These are phyloP conservation scores for Drosophila ohnishii DNA, from an alignment of 1,140 invertebrate species.

Conservation along the genomic window DNA sequence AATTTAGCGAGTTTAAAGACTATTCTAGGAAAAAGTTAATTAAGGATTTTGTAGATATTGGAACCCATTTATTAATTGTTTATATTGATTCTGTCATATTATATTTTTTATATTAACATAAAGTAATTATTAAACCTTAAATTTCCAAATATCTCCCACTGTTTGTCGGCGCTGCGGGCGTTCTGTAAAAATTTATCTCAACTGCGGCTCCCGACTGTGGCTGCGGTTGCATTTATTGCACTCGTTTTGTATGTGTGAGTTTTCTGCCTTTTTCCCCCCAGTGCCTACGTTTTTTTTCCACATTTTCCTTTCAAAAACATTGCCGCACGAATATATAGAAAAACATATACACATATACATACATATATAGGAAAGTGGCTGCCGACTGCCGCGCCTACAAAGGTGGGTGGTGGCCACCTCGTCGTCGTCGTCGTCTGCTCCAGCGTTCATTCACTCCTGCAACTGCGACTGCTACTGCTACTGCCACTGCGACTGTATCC, in stretches of 20 bases:
- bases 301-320: slow-evolving; percentile 77
- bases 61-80: too few relatives aligned
- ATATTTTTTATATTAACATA: background rate
- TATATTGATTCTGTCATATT: background rate
- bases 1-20: background rate
- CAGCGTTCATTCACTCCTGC: slow-evolving; percentile 74
- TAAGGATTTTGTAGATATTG: too few relatives aligned
- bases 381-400: slow-evolving; percentile 62
- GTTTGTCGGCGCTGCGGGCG: slow-evolving; percentile 52
- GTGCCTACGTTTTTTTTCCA: slow-evolving; percentile 46
- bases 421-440: slow-evolving; percentile 59
- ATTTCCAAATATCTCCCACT: background rate
- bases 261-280: slow-evolving; percentile 28
- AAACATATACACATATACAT: slow-evolving; percentile 46
- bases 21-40: too few relatives aligned
- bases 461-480: slow-evolving; percentile 30
- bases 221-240: slow-evolving; percentile 74
- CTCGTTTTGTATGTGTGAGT: slow-evolving; percentile 50
- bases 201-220: slow-evolving; percentile 52
- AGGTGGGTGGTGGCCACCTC: slow-evolving; percentile 36
- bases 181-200: slow-evolving; percentile 49
- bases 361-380: slow-evolving; percentile 58
- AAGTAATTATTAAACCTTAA: background rate
- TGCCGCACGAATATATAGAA: slow-evolving; percentile 55
- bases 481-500: slow-evolving; percentile 29